Conservation (phyloP, 2,888 invertebrate genomes). For the Hydriomena furcata region DNA sequence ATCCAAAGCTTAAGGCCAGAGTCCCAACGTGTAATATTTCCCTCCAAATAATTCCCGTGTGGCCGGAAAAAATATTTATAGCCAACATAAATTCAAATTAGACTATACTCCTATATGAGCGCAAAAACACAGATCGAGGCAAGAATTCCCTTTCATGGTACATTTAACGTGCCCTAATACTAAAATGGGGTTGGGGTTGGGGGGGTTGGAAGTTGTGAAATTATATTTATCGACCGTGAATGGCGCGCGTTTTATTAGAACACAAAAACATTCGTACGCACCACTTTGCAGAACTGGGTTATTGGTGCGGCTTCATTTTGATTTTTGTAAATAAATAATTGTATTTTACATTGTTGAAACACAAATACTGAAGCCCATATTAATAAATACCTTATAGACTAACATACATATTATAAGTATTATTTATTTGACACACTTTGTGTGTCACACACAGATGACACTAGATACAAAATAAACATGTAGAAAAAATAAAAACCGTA, state of each 20-base stretch:
- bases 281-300: no score
- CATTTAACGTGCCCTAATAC: conserved; percentile 36
- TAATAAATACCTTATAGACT: no score
- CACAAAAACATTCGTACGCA: no score
- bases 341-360: no score
- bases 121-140: conserved; percentile 44
- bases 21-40: conserved; percentile 38
- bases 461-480: no score
- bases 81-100: conserved; percentile 60
- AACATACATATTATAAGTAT: no score
- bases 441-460: no score
- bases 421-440: no score
- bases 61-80: conserved; percentile 57
- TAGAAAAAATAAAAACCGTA: no score
- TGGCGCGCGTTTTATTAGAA: background rate
- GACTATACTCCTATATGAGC: conserved; percentile 44
- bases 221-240: conserved; percentile 13
- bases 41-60: conserved; percentile 48
- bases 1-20: background rate
- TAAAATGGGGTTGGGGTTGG: conserved; percentile 18
- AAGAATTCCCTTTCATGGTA: conserved; percentile 38
- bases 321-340: no score
- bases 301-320: no score
- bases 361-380: no score
- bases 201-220: conserved; percentile 20